These are phyloP conservation scores for Patella caerulea DNA, from an alignment of 2,888 invertebrate species.

Conservation along the genomic window DNA sequence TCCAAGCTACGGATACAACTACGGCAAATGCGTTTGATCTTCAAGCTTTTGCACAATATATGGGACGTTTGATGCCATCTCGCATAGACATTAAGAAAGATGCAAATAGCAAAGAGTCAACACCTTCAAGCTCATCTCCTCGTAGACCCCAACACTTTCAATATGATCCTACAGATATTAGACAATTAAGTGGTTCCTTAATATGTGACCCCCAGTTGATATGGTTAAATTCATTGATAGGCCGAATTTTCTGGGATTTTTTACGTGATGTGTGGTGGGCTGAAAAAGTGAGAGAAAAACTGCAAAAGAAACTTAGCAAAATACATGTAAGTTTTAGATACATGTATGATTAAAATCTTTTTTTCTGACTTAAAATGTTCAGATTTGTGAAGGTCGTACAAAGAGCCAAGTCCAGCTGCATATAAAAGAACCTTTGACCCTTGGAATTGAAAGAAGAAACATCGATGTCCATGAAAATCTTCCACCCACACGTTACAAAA, in stretches of 20 bases:
- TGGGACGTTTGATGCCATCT: slow-evolving; percentile 64
- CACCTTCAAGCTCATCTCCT: slow-evolving; percentile 40
- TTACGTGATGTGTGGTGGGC: slow-evolving; percentile 82
- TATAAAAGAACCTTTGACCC: too few relatives aligned
- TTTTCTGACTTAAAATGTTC: too few relatives aligned
- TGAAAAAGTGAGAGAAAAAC: slow-evolving; percentile 80
- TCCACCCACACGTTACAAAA: too few relatives aligned
- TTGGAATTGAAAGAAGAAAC: too few relatives aligned
- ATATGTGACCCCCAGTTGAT: slow-evolving; percentile 64
- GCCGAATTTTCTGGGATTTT: slow-evolving; percentile 86
- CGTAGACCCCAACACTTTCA: slow-evolving; percentile 8
- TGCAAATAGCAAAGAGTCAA: slow-evolving; percentile 11
- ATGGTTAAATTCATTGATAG: slow-evolving; percentile 81
- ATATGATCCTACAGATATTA: slow-evolving; percentile 7
- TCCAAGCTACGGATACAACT: slow-evolving; percentile 19
- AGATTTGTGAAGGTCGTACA: too few relatives aligned
- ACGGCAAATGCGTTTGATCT: slow-evolving; percentile 33
- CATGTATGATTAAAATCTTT: too few relatives aligned
- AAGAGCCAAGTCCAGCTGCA: neutral
- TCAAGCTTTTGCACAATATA: slow-evolving; percentile 61
- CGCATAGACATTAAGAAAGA: slow-evolving; percentile 28
- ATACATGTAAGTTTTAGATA: slow-evolving; percentile 78
- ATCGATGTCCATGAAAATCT: too few relatives aligned
- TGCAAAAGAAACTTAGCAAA: slow-evolving; percentile 88
- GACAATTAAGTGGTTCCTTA: slow-evolving; percentile 39